Evolutionary conservation across 2,797 vertebrate genomes (phyloP), one percentile per base, ranked within the genome.

Genomic region (Amblyopsis hoosieri): DNA sequence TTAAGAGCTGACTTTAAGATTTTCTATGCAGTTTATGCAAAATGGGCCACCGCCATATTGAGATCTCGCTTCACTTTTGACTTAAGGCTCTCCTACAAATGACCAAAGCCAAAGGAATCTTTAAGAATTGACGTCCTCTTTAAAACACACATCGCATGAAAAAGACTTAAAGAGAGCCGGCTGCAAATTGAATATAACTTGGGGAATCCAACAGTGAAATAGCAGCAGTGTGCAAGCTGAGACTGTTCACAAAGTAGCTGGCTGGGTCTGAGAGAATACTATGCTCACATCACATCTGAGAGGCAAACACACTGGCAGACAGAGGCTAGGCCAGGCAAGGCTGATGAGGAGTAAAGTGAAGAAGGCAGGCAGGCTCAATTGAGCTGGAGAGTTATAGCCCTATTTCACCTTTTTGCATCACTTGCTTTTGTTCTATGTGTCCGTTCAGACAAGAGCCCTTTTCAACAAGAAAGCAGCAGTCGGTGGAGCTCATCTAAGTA

Each of bases 371-470:
- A 85, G 80, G 72, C 84, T 67, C 81, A 85, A 88, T 86, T 78
- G 86, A 87, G 85, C 72, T 75, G 72, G 76, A 79, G 79, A 74
- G 77, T 82, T 82, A 81, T 77, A 76, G 69, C 74, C 73, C 72
- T 85, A 91, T 93, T 93, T 93, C 90, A 92, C 84, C 89, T 91
- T 91, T 93, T 93, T 93, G 90, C 92, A 92, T 93, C 91, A 93
- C 87, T 91, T 92, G 85, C 87, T 90, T 88, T 89, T 87, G 85
- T 85, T 75, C 84, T 80, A 75, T 79, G 77, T 84, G 89, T 87
- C 84, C 81, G 82, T 88, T 88, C 83, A 88, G 76, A 90, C 83
- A 81, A 83, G 74, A 75, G 81, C 73, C 72, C 87, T 90, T 90
- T 89, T 89, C 84, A 78, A 80, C 80, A 79, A 77, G 75, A 86